Base-by-base conservation (phyloP, 2,113 vertebrate species). In the Brachyhypopomus gauderio region DNA sequence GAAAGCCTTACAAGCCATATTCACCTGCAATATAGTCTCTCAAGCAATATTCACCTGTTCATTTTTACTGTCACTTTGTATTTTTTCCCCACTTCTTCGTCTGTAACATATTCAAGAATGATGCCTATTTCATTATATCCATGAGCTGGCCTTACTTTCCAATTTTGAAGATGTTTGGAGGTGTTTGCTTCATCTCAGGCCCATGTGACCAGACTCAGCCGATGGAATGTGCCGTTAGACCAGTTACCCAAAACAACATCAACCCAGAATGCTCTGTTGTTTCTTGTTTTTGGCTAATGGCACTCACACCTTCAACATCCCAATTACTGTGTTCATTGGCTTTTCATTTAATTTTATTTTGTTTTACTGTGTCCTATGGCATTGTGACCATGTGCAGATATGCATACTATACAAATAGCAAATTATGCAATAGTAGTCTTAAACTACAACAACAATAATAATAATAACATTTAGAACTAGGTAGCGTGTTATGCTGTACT, bases 141-240 rank as follows among this genome's bases (percentile, higher is more conserved):
- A 19, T 55, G 11, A 41, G 27, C 17, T 56, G 66, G 27, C 64
- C 16, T 63, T 48, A 9, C 23, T 70, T 75, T 38, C 19, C 25
- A 5, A 17, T 72, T 64, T 80, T 76, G 34, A 66, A 41, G 16
- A 9, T 14, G 34, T 75, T 55, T 75, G 22, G 30, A 52, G 66
- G 20, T 59, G 72, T 22, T 72, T 41, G 66, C 63, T 80, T 9
- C 34, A 71, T 70, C 38, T 70, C 27, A 55, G 3, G 12, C 7
- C 30, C 6, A 45, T 45, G 5, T 0, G 59, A 48, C 45, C 59
- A 48, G 59, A 70, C 34, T 55, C 48, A 79, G 62, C 34, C 58
- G 6, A 38, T 62, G 38, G 56, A 55, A 6, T 22, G 16, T 38
- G 27, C 60, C 27, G 4, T 52, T 17, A 64, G 16, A 60, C 38